Conservation (phyloP, 2,888 invertebrate species). For the Notodonta dromedarius region DNA sequence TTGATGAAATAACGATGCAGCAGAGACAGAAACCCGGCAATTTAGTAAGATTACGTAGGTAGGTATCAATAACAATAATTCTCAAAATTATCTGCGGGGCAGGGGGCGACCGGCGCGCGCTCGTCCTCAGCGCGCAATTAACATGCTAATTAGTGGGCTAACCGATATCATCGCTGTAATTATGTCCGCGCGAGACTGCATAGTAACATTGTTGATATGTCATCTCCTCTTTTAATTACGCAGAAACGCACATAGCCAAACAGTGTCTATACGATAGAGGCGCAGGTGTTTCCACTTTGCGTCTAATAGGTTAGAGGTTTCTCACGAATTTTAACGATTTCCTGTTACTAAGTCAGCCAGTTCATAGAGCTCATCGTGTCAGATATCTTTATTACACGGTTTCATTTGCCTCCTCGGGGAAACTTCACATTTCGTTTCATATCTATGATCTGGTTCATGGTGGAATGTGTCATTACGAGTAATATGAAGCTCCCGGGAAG, state of each 20-base stretch:
- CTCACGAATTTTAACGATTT: conserved; percentile 82
- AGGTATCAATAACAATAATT: conserved; percentile 48
- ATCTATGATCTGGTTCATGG: conserved; percentile 72
- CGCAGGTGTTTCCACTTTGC: conserved; percentile 48
- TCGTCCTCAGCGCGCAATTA: conserved; percentile 73
- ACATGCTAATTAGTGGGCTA: conserved; percentile 78
- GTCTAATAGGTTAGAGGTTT: conserved; percentile 57
- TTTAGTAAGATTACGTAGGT: conserved; percentile 38
- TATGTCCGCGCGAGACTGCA: conserved; percentile 73
- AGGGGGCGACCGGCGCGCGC: conserved; percentile 41
- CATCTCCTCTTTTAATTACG: conserved; percentile 55
- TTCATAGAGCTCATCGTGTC: conserved; percentile 65
- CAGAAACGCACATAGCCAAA: conserved; percentile 14
- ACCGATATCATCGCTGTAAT: conserved; percentile 80
- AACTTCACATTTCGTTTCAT: conserved; percentile 60
- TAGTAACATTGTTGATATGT: conserved; percentile 69
- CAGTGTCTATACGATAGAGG: conserved; percentile 36
- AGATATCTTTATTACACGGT: conserved; percentile 76
- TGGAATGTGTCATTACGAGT: conserved; percentile 68
- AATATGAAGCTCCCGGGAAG: conserved; percentile 52
- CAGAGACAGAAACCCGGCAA: conserved; percentile 16
- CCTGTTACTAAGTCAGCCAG: conserved; percentile 69
- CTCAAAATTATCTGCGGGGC: conserved; percentile 41
- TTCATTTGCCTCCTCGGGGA: conserved; percentile 65
- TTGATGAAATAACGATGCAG: not conserved